Evolutionary conservation across 2,888 invertebrate genomes (phyloP).

Genomic region (Orthonychiurus folsomi): DNA sequence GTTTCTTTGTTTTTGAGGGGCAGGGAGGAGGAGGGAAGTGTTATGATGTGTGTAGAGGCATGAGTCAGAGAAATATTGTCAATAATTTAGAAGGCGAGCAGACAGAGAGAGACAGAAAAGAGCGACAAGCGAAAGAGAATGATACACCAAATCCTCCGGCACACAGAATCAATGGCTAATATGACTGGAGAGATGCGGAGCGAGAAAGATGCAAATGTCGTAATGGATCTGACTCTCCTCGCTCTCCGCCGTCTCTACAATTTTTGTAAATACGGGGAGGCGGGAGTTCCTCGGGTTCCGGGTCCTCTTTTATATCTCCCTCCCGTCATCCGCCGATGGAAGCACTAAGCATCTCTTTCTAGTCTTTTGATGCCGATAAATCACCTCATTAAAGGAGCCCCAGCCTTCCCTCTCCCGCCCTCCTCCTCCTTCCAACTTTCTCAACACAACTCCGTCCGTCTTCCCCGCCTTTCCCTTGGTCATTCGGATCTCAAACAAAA

Average conservation of each 20-base stretch:
- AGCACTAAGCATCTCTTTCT: slow-evolving; percentile 28
- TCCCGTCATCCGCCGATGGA: slow-evolving; percentile 28
- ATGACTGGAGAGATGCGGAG: slow-evolving; percentile 22
- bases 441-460: not conserved
- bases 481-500: slow-evolving; percentile 6
- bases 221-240: slow-evolving; percentile 34
- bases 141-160: slow-evolving; percentile 12
- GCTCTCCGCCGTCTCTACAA: slow-evolving; percentile 19
- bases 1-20: not conserved
- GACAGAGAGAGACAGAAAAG: slow-evolving; percentile 18
- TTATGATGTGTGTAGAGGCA: slow-evolving; percentile 31
- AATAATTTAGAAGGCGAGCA: slow-evolving; percentile 33
- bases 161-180: slow-evolving; percentile 35
- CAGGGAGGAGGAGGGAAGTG: slow-evolving; percentile 18
- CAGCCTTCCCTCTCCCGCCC: slow-evolving; percentile 17
- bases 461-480: not conserved
- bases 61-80: slow-evolving; percentile 36
- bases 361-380: slow-evolving; percentile 35
- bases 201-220: slow-evolving; percentile 39
- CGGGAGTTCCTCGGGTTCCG: slow-evolving; percentile 17
- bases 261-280: slow-evolving; percentile 32
- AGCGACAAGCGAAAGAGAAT: slow-evolving; percentile 8
- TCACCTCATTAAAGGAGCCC: slow-evolving; percentile 33
- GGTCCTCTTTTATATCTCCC: slow-evolving; percentile 18
- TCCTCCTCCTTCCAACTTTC: not conserved